A percentile compares a stretch with the other conserved stretches of the same genome.
phyloP scores from a whole-genome alignment of 2,888 invertebrate species.

The Himalopsyche japonica region DNA sequence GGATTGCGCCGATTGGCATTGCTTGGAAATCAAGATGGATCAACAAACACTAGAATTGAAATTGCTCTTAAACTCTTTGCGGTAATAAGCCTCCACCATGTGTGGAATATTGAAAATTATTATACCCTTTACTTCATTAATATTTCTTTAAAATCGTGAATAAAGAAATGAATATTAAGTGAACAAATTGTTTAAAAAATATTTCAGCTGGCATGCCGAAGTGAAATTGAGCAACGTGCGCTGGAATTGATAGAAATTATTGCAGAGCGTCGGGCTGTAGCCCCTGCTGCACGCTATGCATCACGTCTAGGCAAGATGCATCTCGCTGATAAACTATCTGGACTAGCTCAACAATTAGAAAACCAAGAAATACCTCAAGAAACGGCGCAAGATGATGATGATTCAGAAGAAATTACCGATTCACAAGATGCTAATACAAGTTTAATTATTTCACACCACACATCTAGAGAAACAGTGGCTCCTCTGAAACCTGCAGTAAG shows the following conservation, averaged over 20 bases:
- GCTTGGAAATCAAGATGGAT: slow-evolving; percentile 64
- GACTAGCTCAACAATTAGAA: slow-evolving; percentile 58
- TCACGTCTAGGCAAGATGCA: slow-evolving; percentile 75
- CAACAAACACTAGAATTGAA: slow-evolving; percentile 73
- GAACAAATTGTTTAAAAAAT: no score
- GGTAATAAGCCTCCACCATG: slow-evolving; percentile 54
- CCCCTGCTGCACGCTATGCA: slow-evolving; percentile 88
- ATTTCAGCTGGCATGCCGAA: slow-evolving; percentile 76
- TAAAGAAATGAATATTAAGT: no score
- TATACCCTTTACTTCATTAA: no score
- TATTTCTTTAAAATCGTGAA: no score
- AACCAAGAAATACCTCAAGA: slow-evolving; percentile 50
- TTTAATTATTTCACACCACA: slow-evolving; percentile 55
- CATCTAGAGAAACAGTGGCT: slow-evolving; percentile 49
- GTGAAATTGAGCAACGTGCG: slow-evolving; percentile 83
- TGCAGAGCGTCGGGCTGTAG: slow-evolving; percentile 74
- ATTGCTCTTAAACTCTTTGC: slow-evolving; percentile 89
- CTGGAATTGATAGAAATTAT: slow-evolving; percentile 84
- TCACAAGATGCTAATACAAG: slow-evolving; percentile 46
- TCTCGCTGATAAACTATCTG: slow-evolving; percentile 75
- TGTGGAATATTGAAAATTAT: no score
- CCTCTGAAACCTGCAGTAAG: slow-evolving; percentile 56
- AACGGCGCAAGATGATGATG: slow-evolving; percentile 44
- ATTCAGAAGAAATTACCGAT: slow-evolving; percentile 44
- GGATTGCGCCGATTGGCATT: slow-evolving; percentile 67